A percentile compares a stretch with the other conserved stretches of the same genome.
These are phyloP conservation scores for Picus viridis DNA, from an alignment of 2,797 vertebrate genomes.

Conservation along the genomic window DNA sequence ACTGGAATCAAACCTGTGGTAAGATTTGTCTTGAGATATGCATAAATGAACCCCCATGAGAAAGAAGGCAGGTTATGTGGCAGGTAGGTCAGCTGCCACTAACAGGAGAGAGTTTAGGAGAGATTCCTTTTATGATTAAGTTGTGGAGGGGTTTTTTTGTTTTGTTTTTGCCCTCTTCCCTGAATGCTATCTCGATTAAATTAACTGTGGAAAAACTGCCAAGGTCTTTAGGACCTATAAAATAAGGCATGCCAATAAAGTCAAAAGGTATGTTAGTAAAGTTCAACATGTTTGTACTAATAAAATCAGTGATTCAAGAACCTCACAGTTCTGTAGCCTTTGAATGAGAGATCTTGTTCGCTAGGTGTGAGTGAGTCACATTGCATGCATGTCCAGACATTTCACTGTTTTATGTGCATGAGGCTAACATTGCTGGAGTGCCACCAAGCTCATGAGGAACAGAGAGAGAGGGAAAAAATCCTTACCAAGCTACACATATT, in stretches of 20 bases:
- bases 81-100: conserved; percentile 13
- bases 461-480: neutral
- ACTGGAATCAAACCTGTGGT: neutral
- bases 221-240: conserved; percentile 68
- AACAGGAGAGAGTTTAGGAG: conserved; percentile 57
- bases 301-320: conserved; percentile 69
- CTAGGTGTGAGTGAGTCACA: conserved; percentile 79
- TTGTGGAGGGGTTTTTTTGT: neutral
- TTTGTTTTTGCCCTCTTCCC: neutral
- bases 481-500: conserved; percentile 9
- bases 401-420: conserved; percentile 56
- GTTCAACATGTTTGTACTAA: conserved; percentile 72
- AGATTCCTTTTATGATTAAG: conserved; percentile 67
- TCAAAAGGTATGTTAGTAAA: conserved; percentile 71
- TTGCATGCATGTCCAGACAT: conserved; percentile 61
- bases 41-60: neutral
- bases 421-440: conserved; percentile 28
- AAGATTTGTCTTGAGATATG: neutral
- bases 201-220: conserved; percentile 64
- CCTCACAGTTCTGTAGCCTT: conserved; percentile 67
- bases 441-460: conserved; percentile 27
- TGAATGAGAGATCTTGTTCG: conserved; percentile 70
- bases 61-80: neutral
- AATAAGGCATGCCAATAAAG: conserved; percentile 71
- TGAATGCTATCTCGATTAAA: conserved; percentile 55